phyloP scores from a whole-genome alignment of 2,797 vertebrate genomes.

The Clarias platycephalus region DNA sequence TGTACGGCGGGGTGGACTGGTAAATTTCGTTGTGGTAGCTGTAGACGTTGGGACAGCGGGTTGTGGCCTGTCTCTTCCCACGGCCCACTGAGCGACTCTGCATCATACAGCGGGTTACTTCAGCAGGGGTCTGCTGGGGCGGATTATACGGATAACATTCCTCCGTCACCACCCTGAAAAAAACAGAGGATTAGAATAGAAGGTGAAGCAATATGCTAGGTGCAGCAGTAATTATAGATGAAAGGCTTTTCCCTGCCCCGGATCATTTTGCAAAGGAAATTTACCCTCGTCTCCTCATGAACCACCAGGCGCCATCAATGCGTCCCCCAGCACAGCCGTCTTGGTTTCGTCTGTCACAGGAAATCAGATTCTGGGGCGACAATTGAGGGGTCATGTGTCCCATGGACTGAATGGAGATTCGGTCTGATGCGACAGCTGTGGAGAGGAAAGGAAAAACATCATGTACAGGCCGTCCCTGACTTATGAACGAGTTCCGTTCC shows the following conservation, averaged over 20 bases:
- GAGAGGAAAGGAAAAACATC: not conserved
- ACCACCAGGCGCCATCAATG: slow-evolving; percentile 96
- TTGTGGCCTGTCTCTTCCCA: slow-evolving; percentile 87
- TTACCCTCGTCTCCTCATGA: slow-evolving; percentile 87
- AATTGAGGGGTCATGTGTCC: slow-evolving; percentile 93
- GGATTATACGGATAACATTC: slow-evolving; percentile 87
- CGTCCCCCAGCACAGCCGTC: slow-evolving; percentile 87
- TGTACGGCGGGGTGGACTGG: slow-evolving; percentile 88
- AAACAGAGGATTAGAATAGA: not conserved
- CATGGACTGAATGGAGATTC: slow-evolving; percentile 97
- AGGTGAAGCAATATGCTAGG: not conserved
- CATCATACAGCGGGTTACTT: slow-evolving; percentile 87
- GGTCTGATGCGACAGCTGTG: slow-evolving; percentile 91
- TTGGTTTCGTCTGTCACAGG: slow-evolving; percentile 91
- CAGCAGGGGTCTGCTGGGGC: slow-evolving; percentile 65
- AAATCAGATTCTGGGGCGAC: slow-evolving; percentile 94
- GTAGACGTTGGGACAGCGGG: slow-evolving; percentile 83
- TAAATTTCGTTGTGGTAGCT: slow-evolving; percentile 87
- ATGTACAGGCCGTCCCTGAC: too few relatives aligned
- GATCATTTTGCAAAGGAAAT: slow-evolving; percentile 2
- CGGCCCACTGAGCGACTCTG: slow-evolving; percentile 86
- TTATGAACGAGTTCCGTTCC: too few relatives aligned
- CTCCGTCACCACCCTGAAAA: slow-evolving; percentile 87
- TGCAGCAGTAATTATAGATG: not conserved
- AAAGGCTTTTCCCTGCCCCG: not conserved